Conservation (phyloP, 2,797 vertebrate genomes). For the Intellagama lesueurii region DNA sequence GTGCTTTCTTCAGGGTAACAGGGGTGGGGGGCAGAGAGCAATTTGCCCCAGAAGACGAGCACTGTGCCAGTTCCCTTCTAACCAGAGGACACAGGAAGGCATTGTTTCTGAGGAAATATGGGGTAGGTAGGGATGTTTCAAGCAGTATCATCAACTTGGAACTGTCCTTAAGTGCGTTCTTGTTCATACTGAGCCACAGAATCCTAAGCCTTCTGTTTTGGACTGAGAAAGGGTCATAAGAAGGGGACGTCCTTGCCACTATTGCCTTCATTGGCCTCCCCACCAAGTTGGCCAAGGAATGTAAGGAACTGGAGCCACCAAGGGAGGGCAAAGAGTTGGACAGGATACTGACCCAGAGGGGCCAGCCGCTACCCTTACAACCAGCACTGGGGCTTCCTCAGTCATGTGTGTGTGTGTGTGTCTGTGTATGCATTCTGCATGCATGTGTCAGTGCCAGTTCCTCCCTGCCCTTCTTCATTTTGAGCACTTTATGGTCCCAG, state of each 20-base stretch:
- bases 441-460: background rate
- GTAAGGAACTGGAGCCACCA: background rate
- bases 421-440: conserved; percentile 14
- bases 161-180: background rate
- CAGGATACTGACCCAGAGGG: background rate
- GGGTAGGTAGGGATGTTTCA: background rate
- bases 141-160: background rate
- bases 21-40: no score
- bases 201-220: background rate
- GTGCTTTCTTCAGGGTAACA: background rate
- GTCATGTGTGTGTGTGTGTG: background rate
- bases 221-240: no score
- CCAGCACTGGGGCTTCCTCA: background rate
- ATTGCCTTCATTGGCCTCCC: conserved; percentile 22
- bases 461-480: conserved; percentile 21
- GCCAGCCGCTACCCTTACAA: background rate
- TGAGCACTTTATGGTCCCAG: conserved; percentile 36
- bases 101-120: background rate
- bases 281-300: background rate
- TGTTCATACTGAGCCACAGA: background rate
- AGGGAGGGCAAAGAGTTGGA: background rate
- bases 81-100: background rate
- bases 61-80: background rate
- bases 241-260: background rate
- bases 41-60: background rate